Percentiles rank a stretch among this genome's conserved stretches.
These are phyloP conservation scores for Dasyornis broadbenti DNA, from an alignment of 2,113 vertebrate genomes.

Conservation along the genomic window DNA sequence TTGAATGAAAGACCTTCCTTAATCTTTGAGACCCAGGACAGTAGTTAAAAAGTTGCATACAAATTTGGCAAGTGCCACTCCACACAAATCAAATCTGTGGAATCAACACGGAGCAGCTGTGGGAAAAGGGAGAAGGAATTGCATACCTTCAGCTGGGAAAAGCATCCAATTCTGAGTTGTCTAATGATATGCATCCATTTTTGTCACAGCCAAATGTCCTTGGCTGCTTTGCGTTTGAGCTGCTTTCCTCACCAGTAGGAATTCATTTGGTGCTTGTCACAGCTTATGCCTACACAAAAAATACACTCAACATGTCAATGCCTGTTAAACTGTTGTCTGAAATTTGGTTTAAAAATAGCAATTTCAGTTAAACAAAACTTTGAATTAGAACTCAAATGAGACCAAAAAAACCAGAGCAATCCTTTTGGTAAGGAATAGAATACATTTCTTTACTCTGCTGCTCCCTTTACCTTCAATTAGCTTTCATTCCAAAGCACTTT, in stretches of 20 bases:
- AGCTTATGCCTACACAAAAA: not conserved
- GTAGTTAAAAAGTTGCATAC: not conserved
- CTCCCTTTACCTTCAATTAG: not conserved
- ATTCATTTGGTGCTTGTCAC: not conserved
- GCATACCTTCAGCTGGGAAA: not conserved
- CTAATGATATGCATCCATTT: not conserved
- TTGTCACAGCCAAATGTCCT: not conserved
- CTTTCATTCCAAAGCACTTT: not conserved
- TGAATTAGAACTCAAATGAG: not conserved
- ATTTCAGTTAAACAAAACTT: not conserved
- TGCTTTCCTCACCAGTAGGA: not conserved
- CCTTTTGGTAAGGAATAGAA: not conserved
- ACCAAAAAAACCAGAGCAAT: not conserved
- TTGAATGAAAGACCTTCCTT: not conserved
- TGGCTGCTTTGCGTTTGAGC: not conserved
- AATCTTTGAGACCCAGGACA: not conserved
- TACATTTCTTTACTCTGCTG: not conserved
- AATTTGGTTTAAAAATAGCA: not conserved
- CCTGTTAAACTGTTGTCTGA: not conserved
- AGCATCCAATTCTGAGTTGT: not conserved
- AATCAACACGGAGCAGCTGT: not conserved
- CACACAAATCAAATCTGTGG: not conserved
- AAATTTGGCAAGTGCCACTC: not conserved
- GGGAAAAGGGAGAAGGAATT: not conserved
- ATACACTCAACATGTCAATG: not conserved